These are phyloP conservation scores for Scaptomyza reducta DNA, from an alignment of 2,888 invertebrate genomes.

Conservation along the genomic window DNA sequence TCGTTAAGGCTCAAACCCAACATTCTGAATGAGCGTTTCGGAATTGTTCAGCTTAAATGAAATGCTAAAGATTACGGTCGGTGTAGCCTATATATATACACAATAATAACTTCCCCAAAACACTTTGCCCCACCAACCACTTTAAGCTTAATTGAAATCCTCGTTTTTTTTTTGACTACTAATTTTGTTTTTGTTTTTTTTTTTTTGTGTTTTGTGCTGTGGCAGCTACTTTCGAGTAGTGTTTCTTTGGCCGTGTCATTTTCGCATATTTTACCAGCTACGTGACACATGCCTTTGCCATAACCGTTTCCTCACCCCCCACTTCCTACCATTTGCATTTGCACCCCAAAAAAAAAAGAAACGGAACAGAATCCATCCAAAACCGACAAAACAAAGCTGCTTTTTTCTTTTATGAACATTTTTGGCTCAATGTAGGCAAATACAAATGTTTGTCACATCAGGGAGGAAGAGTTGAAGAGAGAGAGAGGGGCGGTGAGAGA, in stretches of 20 bases:
- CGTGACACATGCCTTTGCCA: conserved; percentile 63
- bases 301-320: conserved; percentile 14
- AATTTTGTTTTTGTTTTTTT: conserved; percentile 11
- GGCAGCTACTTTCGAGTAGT: conserved; percentile 42
- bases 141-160: conserved; percentile 71
- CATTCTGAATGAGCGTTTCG: background rate
- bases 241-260: conserved; percentile 53
- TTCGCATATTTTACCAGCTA: conserved; percentile 66
- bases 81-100: conserved; percentile 14
- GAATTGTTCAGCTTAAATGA: conserved; percentile 27
- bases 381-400: conserved; percentile 68
- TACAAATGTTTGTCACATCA: conserved; percentile 50
- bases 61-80: conserved; percentile 20
- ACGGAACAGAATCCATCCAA: conserved; percentile 8
- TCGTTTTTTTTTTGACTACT: conserved; percentile 44
- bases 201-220: conserved; percentile 1
- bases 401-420: conserved; percentile 55
- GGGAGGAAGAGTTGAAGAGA: background rate
- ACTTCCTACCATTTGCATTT: background rate
- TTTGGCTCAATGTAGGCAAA: conserved; percentile 39
- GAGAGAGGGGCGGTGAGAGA: conserved; percentile 5
- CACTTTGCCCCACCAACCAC: conserved; percentile 26
- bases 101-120: conserved; percentile 5
- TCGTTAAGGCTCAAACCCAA: background rate
- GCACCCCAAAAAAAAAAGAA: background rate